Conservation (phyloP, 2,888 invertebrate species). For the Euspilapteryx auroguttella region DNA sequence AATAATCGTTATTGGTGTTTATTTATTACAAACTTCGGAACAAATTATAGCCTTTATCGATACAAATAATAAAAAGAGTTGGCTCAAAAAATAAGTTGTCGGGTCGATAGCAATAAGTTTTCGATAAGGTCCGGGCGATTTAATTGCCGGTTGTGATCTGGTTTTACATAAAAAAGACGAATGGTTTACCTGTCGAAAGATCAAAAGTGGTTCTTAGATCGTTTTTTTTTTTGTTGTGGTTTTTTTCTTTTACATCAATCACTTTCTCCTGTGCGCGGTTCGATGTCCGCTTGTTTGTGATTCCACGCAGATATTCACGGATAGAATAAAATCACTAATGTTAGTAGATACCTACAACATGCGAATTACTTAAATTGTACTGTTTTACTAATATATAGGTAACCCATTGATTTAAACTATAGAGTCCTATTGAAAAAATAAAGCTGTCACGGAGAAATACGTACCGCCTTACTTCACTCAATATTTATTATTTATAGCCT, state of each 20-base stretch:
- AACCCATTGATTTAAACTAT: too few species aligned
- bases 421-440: too few species aligned
- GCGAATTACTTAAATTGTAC: too few species aligned
- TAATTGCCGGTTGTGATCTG: slow-evolving; percentile 60
- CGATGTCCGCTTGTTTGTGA: too few species aligned
- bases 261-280: too few species aligned
- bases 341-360: too few species aligned
- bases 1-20: slow-evolving; percentile 62
- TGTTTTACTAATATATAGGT: too few species aligned
- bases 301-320: too few species aligned
- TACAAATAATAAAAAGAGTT: slow-evolving; percentile 50
- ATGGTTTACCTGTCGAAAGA: slow-evolving; percentile 46
- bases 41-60: slow-evolving; percentile 59
- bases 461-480: too few species aligned
- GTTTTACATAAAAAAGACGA: slow-evolving; percentile 60
- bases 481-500: too few species aligned
- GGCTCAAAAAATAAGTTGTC: slow-evolving; percentile 59
- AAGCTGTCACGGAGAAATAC: too few species aligned
- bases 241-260: neutral
- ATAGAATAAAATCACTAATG: too few species aligned
- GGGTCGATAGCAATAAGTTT: slow-evolving; percentile 58
- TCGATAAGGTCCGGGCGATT: slow-evolving; percentile 58
- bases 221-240: slow-evolving; percentile 12
- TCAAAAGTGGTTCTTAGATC: slow-evolving; percentile 41
- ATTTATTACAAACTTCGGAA: slow-evolving; percentile 54